Percentiles rank a stretch among this genome's conserved stretches.
Conservation (phyloP, 1,140 invertebrate species). For the Drosophila tropicalis region DNA sequence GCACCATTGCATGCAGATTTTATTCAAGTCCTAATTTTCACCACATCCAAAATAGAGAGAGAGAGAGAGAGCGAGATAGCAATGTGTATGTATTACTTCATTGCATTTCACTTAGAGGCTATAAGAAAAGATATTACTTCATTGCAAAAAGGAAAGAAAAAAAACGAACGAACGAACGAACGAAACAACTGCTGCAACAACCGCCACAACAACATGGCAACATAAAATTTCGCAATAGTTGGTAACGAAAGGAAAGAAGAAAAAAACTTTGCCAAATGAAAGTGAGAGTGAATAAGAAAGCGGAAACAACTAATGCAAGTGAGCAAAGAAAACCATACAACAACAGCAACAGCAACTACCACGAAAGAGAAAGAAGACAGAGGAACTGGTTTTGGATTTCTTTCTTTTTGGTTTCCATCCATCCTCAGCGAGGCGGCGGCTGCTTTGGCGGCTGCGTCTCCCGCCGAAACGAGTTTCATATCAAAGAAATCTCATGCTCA, state of each 20-base stretch:
- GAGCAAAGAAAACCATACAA: conserved; percentile 59
- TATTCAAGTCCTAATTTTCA: conserved; percentile 68
- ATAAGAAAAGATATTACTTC: conserved; percentile 77
- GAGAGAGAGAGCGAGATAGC: conserved; percentile 25
- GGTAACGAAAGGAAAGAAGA: conserved; percentile 29
- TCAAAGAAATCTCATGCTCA: conserved; percentile 57
- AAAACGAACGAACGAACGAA: too few relatives aligned
- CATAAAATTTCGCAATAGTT: conserved; percentile 74
- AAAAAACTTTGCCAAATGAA: conserved; percentile 72
- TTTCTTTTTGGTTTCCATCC: conserved; percentile 34
- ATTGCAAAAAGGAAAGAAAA: conserved; percentile 74
- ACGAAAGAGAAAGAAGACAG: conserved; percentile 22
- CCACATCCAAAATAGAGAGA: conserved; percentile 31
- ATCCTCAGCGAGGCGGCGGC: too few relatives aligned
- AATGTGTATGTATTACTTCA: conserved; percentile 14
- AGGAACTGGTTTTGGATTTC: conserved; percentile 61
- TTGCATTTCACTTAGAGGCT: conserved; percentile 67
- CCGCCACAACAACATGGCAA: conserved; percentile 44
- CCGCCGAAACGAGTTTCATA: conserved; percentile 23
- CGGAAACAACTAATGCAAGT: conserved; percentile 79
- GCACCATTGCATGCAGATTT: conserved; percentile 54
- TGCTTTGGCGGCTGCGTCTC: not conserved
- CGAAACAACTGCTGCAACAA: conserved; percentile 5
- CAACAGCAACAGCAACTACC: not conserved
- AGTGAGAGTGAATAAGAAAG: conserved; percentile 84